Conservation (phyloP, 2,113 vertebrate genomes). For the Hiodon tergisus region DNA sequence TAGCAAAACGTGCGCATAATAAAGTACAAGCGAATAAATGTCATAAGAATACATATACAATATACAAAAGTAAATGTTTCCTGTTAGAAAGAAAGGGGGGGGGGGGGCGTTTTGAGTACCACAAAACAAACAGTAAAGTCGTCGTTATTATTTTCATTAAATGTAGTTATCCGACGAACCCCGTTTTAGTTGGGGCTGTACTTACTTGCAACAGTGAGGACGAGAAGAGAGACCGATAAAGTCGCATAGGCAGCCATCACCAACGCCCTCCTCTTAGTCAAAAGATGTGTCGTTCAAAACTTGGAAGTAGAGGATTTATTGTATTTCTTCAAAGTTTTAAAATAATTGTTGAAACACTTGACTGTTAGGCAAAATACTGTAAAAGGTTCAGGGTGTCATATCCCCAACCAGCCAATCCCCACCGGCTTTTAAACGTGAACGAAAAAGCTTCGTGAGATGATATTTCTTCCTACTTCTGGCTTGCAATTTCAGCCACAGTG, state of each 20-base stretch:
- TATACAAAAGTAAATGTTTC: no score
- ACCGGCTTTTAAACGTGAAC: neutral
- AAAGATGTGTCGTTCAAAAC: slow-evolving; percentile 35
- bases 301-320: slow-evolving; percentile 28
- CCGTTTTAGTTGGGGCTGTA: slow-evolving; percentile 19
- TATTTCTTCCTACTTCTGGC: slow-evolving; percentile 27
- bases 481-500: slow-evolving; percentile 39
- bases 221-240: slow-evolving; percentile 48
- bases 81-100: no score
- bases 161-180: neutral
- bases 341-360: neutral
- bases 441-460: neutral
- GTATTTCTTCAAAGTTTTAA: neutral
- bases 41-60: neutral
- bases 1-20: neutral
- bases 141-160: neutral
- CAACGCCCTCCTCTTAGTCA: slow-evolving; percentile 45
- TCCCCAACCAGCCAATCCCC: neutral
- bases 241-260: slow-evolving; percentile 55
- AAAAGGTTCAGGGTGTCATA: slow-evolving; percentile 9
- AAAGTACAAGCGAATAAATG: neutral
- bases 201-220: slow-evolving; percentile 57
- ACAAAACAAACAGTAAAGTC: neutral
- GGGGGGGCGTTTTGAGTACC: neutral
- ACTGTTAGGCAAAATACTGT: neutral